Percentiles rank a stretch among this genome's conserved stretches.
phyloP scores from a whole-genome alignment of 2,888 invertebrate species.

The Drosophila robusta region DNA sequence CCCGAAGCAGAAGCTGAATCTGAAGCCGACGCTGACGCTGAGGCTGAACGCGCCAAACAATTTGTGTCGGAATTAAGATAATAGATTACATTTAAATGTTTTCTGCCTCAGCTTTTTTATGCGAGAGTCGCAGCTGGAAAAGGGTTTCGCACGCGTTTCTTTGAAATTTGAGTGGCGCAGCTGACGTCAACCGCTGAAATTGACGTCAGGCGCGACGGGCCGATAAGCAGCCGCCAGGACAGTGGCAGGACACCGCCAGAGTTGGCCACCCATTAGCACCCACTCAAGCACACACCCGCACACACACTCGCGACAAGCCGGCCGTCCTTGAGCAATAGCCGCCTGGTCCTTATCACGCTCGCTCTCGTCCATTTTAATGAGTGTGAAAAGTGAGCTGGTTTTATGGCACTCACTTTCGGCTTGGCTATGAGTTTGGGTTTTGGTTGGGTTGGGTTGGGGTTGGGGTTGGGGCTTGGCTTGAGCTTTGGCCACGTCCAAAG shows the following conservation, averaged over 20 bases:
- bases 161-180: slow-evolving; percentile 55
- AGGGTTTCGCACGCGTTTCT: slow-evolving; percentile 64
- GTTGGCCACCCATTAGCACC: slow-evolving; percentile 33
- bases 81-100: slow-evolving; percentile 81
- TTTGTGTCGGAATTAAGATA: slow-evolving; percentile 80
- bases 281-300: background rate
- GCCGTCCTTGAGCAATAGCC: slow-evolving; percentile 50
- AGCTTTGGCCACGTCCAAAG: slow-evolving; percentile 56
- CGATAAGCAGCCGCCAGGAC: slow-evolving; percentile 41
- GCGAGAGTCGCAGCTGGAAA: slow-evolving; percentile 20
- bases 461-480: slow-evolving; percentile 15
- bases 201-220: slow-evolving; percentile 8
- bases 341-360: slow-evolving; percentile 48
- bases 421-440: slow-evolving; percentile 7
- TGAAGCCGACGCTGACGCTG: slow-evolving; percentile 1
- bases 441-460: background rate
- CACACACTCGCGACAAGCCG: slow-evolving; percentile 1
- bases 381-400: slow-evolving; percentile 77
- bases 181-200: slow-evolving; percentile 40
- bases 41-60: slow-evolving; percentile 62
- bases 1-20: slow-evolving; percentile 11
- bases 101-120: slow-evolving; percentile 16
- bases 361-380: slow-evolving; percentile 70
- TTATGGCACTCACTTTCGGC: slow-evolving; percentile 51
- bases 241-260: slow-evolving; percentile 21